phyloP scores from a whole-genome alignment of 2,888 invertebrate genomes.

The Meiosimyza platycephala region DNA sequence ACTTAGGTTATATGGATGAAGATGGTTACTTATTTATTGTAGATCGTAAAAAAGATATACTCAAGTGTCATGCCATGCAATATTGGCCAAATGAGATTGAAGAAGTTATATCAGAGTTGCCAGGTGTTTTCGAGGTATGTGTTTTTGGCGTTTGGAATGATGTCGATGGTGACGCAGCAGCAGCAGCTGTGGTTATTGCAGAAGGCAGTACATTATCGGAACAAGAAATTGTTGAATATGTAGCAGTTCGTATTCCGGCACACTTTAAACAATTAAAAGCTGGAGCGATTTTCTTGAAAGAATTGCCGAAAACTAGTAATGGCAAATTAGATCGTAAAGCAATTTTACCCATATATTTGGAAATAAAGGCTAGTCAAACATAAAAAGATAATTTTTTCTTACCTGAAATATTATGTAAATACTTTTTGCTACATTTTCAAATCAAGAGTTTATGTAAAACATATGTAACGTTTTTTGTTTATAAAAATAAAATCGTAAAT shows the following conservation, averaged over 20 bases:
- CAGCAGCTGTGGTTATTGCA: conserved; percentile 56
- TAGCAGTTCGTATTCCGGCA: conserved; percentile 19
- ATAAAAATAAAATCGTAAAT: no score
- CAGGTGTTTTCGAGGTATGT: conserved; percentile 39
- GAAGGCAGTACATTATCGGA: conserved; percentile 52
- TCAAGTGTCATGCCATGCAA: conserved; percentile 51
- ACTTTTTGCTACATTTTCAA: not conserved
- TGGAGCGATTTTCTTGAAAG: conserved; percentile 33
- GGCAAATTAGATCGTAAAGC: conserved; percentile 36
- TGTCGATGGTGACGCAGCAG: conserved; percentile 56
- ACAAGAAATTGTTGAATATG: conserved; percentile 54
- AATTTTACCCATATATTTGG: not conserved
- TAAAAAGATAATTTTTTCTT: not conserved
- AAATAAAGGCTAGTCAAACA: not conserved
- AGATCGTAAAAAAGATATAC: conserved; percentile 59
- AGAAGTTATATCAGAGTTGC: conserved; percentile 25
- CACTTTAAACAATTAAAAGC: conserved; percentile 34
- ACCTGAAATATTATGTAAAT: not conserved
- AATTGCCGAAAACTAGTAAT: conserved; percentile 36
- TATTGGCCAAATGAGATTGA: conserved; percentile 38
- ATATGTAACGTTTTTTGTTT: no score
- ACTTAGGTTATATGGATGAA: conserved; percentile 60
- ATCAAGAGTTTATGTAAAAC: not conserved
- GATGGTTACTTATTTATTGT: conserved; percentile 53
- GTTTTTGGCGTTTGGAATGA: conserved; percentile 46